Percentiles rank a stretch among this genome's conserved stretches.
These are phyloP conservation scores for Phorcus lineatus DNA, from an alignment of 2,888 invertebrate genomes.

Conservation along the genomic window DNA sequence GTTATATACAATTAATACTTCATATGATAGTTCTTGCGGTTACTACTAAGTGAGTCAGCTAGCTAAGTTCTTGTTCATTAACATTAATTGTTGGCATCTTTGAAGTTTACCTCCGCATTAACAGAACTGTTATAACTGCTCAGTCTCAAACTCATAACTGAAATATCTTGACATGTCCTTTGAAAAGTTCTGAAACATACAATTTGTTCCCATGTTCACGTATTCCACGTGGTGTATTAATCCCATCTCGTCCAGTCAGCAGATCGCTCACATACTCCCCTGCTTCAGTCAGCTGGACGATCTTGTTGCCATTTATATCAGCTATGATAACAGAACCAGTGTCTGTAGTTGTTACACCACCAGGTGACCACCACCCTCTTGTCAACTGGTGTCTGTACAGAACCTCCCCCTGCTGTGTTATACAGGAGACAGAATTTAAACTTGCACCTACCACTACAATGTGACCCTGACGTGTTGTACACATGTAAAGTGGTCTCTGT, in stretches of 20 bases:
- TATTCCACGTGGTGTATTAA: too few relatives aligned
- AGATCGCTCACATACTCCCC: neutral
- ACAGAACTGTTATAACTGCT: too few relatives aligned
- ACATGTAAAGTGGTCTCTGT: neutral
- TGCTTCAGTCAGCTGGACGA: neutral
- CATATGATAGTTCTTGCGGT: too few relatives aligned
- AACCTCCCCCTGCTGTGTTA: neutral
- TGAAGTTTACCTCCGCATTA: too few relatives aligned
- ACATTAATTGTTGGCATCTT: too few relatives aligned
- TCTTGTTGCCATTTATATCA: neutral
- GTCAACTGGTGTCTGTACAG: neutral
- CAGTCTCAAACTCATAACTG: too few relatives aligned
- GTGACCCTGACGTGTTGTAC: neutral
- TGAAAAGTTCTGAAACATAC: too few relatives aligned
- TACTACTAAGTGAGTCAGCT: too few relatives aligned
- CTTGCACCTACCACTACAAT: neutral
- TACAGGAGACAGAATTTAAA: neutral
- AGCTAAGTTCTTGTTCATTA: too few relatives aligned
- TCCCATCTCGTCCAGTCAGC: neutral
- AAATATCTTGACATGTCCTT: too few relatives aligned
- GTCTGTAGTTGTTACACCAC: neutral
- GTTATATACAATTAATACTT: too few relatives aligned
- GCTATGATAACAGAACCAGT: neutral
- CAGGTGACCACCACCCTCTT: neutral
- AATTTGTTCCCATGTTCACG: too few relatives aligned